Base-by-base conservation (phyloP, 2,113 vertebrate species). In the Panthera tigris region DNA sequence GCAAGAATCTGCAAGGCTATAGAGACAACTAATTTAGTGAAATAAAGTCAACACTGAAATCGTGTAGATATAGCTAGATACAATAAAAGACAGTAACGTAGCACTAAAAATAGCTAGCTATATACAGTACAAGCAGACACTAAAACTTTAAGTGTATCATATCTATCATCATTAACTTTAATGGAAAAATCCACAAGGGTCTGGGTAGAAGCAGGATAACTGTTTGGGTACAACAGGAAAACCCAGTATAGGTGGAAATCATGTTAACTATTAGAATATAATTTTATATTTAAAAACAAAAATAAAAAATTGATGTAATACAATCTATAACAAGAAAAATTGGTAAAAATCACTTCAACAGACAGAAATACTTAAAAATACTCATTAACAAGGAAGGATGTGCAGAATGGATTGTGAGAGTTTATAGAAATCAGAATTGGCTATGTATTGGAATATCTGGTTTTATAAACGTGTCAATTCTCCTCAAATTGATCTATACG, bases 121-220 rank as follows among this genome's bases (percentile, higher is more conserved):
- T 80, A 66, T 71, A 84, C 1, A 81, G 10, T 71, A 78, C 13
- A 61, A 31, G 36, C 50, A 95, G 45, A 66, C 5, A 89, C 21
- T 95, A 85, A 95, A 95, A 94, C 31, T 76, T 73, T 78, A 89
- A 89, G 88, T 86, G 29, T 76, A 85, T 91, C 6, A 21, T 92
- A 95, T 91, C 25, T 65, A 57, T 91, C 69, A 87, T 65, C 92
- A 97, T 96, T 93, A 91, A 91, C 45, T 96, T 96, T 89, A 94
- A 80, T 81, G 71, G 52, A 65, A 84, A 81, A 91, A 90, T 50
- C 68, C 68, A 94, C 33, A 93, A 78, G 68, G 63, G 23, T 74
- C 87, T 81, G 9, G 23, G 29, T 87, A 6, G 93, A 88, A 95
- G 68, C 14, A 66, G 50, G 27, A 80, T 80, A 94, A 86, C 9